A percentile compares a stretch with the other conserved stretches of the same genome.
Conservation (phyloP, 2,797 vertebrate species). For the Catostomus latipinnis region DNA sequence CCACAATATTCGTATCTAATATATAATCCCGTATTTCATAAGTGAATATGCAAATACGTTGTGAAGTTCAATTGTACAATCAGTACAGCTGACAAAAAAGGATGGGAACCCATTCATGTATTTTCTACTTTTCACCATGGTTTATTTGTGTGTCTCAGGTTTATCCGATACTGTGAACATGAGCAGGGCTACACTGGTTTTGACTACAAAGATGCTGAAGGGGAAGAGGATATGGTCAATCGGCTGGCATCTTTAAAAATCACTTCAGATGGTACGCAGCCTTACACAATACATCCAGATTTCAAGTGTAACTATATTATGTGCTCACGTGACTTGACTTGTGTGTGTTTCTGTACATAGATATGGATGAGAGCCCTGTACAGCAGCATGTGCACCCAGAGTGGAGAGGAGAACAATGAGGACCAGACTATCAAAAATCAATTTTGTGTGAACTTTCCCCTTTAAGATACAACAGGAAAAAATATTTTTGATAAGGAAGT, state of each 20-base stretch:
- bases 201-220: conserved; percentile 68
- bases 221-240: conserved; percentile 69
- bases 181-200: conserved; percentile 72
- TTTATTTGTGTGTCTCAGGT: conserved; percentile 61
- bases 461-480: neutral
- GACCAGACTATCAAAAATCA: conserved; percentile 1
- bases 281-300: neutral
- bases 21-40: too few relatives aligned
- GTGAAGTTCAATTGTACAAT: too few relatives aligned
- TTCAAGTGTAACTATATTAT: neutral
- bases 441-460: neutral
- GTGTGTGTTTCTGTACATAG: conserved; percentile 41
- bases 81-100: too few relatives aligned
- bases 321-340: conserved; percentile 1
- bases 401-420: conserved; percentile 71
- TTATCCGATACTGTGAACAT: conserved; percentile 75
- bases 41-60: too few relatives aligned
- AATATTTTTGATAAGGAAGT: neutral
- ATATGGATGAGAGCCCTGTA: conserved; percentile 65
- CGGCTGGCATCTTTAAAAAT: conserved; percentile 70
- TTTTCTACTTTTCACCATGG: neutral
- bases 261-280: conserved; percentile 66
- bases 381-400: conserved; percentile 69
- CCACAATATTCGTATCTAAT: too few relatives aligned
- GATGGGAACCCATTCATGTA: neutral